Percentiles rank a stretch among this genome's conserved stretches.
Evolutionary conservation across 1,140 invertebrate species (phyloP).

Genomic region (Sinella curviseta): DNA sequence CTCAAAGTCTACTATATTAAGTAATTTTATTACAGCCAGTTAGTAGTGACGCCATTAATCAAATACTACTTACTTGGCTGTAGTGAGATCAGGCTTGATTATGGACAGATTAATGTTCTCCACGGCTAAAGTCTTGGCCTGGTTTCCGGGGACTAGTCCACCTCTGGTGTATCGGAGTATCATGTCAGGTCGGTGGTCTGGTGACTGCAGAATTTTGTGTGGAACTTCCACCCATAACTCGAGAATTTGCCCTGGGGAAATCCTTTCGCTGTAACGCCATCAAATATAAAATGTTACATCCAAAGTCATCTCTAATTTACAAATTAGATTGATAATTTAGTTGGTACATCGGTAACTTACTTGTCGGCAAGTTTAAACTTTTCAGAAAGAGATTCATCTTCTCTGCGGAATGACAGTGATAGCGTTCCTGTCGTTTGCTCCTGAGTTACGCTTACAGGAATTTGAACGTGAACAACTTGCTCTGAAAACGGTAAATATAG

Average conservation of each 20-base stretch:
- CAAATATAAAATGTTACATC: neutral
- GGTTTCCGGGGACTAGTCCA: conserved; percentile 30
- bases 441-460: conserved; percentile 27
- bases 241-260: conserved; percentile 27
- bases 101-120: conserved; percentile 30
- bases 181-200: conserved; percentile 21
- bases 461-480: conserved; percentile 18
- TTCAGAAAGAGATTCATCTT: conserved; percentile 14
- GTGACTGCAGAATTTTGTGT: neutral
- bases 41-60: no score
- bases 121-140: no score
- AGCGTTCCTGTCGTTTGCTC: conserved; percentile 23
- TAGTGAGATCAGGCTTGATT: conserved; percentile 19
- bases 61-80: conserved; percentile 36
- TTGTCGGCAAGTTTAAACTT: conserved; percentile 24
- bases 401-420: conserved; percentile 11
- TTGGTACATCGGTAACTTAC: no score
- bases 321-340: neutral
- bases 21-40: no score
- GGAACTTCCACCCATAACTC: conserved; percentile 38
- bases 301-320: neutral
- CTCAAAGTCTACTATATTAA: no score
- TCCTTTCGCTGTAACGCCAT: conserved; percentile 25
- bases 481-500: neutral
- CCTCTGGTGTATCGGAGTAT: conserved; percentile 33